Evolutionary conservation across 2,888 invertebrate species (phyloP).

Genomic region (Idaea straminata): DNA sequence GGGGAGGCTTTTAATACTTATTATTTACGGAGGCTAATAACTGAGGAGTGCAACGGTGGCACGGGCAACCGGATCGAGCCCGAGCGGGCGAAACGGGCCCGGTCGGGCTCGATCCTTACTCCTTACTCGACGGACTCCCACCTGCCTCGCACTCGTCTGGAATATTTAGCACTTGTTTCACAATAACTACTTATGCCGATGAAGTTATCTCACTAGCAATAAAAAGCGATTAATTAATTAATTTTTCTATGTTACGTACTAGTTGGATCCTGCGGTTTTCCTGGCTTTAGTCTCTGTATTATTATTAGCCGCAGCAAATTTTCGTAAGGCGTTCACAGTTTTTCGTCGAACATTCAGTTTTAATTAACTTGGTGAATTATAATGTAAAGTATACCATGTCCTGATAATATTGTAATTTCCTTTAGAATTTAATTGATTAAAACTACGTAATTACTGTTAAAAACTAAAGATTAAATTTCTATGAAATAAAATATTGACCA

Average conservation of each 20-base stretch:
- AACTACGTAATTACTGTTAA: too few species aligned
- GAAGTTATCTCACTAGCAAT: constrained; percentile 11
- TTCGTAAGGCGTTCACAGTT: too few species aligned
- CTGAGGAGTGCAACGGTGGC: constrained; percentile 41
- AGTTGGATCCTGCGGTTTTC: neutral
- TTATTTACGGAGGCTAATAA: constrained; percentile 75
- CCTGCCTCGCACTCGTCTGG: constrained; percentile 53
- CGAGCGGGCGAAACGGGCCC: constrained; percentile 25
- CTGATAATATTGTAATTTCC: too few species aligned
- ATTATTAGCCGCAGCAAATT: neutral
- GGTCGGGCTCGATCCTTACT: constrained; percentile 14
- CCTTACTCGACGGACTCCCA: constrained; percentile 38
- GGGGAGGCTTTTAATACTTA: constrained; percentile 65
- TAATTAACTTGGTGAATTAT: too few species aligned
- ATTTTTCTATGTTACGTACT: neutral
- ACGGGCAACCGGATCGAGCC: constrained; percentile 10
- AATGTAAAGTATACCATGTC: too few species aligned
- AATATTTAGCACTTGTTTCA: constrained; percentile 63
- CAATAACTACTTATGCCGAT: constrained; percentile 38
- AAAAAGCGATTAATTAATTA: neutral
- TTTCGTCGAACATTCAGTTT: too few species aligned
- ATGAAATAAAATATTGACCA: too few species aligned
- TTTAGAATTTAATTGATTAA: too few species aligned
- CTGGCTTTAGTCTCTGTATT: neutral
- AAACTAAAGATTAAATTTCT: too few species aligned